A percentile compares a stretch with the other conserved stretches of the same genome.
These are phyloP conservation scores for Drosophila merina DNA, from an alignment of 2,888 invertebrate genomes.

Conservation along the genomic window DNA sequence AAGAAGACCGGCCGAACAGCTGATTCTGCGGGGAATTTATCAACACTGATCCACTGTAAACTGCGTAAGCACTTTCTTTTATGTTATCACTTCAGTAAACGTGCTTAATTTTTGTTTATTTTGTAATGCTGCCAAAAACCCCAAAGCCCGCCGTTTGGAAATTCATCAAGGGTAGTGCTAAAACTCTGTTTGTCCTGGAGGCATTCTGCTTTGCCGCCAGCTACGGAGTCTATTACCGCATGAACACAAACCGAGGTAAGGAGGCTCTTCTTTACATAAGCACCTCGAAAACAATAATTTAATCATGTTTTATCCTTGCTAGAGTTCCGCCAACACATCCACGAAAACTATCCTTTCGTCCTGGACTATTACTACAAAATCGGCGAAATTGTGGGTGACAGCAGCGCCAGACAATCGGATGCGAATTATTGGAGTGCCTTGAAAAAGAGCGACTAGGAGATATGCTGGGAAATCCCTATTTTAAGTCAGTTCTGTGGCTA, in stretches of 20 bases:
- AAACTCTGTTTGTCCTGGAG: constrained; percentile 86
- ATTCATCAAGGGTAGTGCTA: constrained; percentile 85
- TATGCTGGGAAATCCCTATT: constrained; percentile 81
- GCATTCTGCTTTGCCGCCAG: constrained; percentile 86
- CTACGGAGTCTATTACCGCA: constrained; percentile 88
- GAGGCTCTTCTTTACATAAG: constrained; percentile 57
- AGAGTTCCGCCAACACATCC: constrained; percentile 90
- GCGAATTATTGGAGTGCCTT: constrained; percentile 85
- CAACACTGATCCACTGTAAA: constrained; percentile 6
- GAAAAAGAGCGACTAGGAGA: constrained; percentile 68
- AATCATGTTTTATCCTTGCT: constrained; percentile 70
- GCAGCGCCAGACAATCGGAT: constrained; percentile 85
- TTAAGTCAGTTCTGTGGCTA: constrained; percentile 86
- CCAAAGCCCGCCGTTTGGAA: constrained; percentile 86
- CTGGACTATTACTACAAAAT: constrained; percentile 89
- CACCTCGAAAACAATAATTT: not conserved
- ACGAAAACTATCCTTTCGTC: constrained; percentile 87
- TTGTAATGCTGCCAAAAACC: constrained; percentile 87
- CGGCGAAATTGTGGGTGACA: constrained; percentile 87
- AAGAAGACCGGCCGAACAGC: constrained; percentile 36
- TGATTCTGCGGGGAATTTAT: constrained; percentile 1
- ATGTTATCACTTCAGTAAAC: constrained; percentile 7
- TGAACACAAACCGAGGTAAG: constrained; percentile 90
- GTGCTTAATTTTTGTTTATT: constrained; percentile 22
- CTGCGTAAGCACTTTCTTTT: constrained; percentile 25